Percentiles rank a stretch among this genome's conserved stretches.
These are phyloP conservation scores for Mormyrus hasselquistii DNA, from an alignment of 2,797 vertebrate species.

Conservation along the genomic window DNA sequence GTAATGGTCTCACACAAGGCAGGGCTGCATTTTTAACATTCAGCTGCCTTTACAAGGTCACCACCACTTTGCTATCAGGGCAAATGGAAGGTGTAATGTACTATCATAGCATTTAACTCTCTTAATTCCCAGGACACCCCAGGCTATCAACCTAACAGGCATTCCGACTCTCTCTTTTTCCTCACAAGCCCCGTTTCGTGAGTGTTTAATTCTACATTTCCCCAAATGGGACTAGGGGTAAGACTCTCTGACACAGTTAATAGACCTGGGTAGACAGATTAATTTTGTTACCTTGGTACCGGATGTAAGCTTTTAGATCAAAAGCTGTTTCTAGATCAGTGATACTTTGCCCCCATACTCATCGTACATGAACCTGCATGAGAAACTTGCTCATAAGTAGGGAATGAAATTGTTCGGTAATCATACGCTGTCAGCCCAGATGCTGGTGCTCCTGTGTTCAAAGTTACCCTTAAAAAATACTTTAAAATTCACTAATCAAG, in stretches of 20 bases:
- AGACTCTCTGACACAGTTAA: background rate
- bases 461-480: background rate
- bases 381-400: background rate
- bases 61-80: background rate
- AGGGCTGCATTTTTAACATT: background rate
- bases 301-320: background rate
- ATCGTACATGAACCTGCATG: background rate
- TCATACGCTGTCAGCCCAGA: background rate
- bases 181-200: background rate
- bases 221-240: background rate
- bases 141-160: background rate
- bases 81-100: background rate
- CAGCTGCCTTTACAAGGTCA: background rate
- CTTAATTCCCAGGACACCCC: background rate
- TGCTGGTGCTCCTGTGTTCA: background rate
- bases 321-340: background rate
- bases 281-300: background rate
- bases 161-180: background rate
- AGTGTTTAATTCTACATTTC: background rate
- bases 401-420: background rate
- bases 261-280: background rate
- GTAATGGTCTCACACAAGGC: background rate
- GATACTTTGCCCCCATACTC: background rate
- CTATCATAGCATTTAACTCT: background rate
- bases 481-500: background rate